Evolutionary conservation across 1,140 invertebrate species (phyloP), one percentile per base, ranked within the genome.

Genomic region (Neomicropteryx cornuta): DNA sequence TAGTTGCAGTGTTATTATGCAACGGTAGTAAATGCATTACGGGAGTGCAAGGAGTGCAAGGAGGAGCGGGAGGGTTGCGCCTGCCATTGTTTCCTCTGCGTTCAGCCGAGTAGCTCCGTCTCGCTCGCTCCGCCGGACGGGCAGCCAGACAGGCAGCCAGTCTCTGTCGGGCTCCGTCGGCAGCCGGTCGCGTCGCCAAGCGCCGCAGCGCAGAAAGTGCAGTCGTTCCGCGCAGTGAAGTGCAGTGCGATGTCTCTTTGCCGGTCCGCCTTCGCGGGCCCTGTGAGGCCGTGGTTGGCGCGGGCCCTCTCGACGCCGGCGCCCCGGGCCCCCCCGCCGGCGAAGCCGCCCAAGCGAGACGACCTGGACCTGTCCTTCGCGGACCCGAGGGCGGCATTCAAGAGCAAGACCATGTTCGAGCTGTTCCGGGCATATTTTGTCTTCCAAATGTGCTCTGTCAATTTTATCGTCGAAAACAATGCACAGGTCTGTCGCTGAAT

Each of bases 351-450:
- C 10, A 73, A 68, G 42, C 68, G 73, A 36, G 87, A 92, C 65
- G 79, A 81, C 2, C 68, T 96, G 29, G 94, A 98, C 68, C 74
- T 94, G 37, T 79, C 76, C 44, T 98, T 88, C 65, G 78, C 81
- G 58, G 80, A 85, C 67, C 76, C 81, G 6, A 72, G 78, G 42
- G 83, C 83, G 30, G 76, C 84, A 20, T 87, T 88, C 61, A 91
- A 91, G 66, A 96, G 91, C 66, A 98, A 99, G 75, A 93, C 87
- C 37, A 97, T 87, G 39, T 81, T 71, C 66, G 94, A 99, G 67
- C 73, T 99, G 30, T 49, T 97, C 5, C 72, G 96, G 41, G 94
- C 91, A 16, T 85, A 93, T 52, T 49, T 96, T 48, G 94, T 99
- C 29, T 93, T 97, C 62, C 82, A 86, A 56, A 70, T 98, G 55